These are phyloP conservation scores for Anthoscopus minutus DNA, from an alignment of 2,113 vertebrate genomes.

Conservation along the genomic window DNA sequence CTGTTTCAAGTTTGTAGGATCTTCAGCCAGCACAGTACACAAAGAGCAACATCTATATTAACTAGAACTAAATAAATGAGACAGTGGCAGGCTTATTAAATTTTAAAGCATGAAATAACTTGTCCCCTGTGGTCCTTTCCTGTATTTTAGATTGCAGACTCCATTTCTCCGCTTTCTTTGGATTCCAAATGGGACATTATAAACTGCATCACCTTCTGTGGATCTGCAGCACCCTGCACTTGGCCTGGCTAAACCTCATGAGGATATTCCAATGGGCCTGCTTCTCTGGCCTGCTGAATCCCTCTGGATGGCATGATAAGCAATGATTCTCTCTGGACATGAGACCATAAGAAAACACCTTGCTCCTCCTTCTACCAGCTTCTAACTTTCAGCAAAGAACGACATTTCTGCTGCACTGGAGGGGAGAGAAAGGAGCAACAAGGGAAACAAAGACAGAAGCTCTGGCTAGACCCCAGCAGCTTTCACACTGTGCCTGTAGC, in stretches of 20 bases:
- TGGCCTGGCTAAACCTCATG: background rate
- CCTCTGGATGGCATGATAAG: background rate
- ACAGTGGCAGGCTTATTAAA: background rate
- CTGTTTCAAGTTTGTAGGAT: background rate
- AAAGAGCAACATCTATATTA: background rate
- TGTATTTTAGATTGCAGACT: accelerated
- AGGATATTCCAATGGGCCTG: background rate
- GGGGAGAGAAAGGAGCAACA: background rate
- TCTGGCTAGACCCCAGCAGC: background rate
- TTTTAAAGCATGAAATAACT: background rate
- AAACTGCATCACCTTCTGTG: background rate
- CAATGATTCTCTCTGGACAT: background rate
- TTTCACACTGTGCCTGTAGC: background rate
- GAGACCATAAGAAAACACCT: background rate
- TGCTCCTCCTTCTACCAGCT: background rate
- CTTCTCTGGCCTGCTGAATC: background rate
- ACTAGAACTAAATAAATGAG: background rate
- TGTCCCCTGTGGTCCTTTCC: background rate
- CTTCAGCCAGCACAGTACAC: background rate
- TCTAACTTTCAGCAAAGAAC: background rate
- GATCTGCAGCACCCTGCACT: background rate
- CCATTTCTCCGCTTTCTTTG: background rate
- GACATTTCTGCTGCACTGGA: background rate
- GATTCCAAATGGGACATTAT: background rate
- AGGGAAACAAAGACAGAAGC: background rate